These are phyloP conservation scores for Pinna nobilis DNA, from an alignment of 1,140 invertebrate genomes.

Conservation along the genomic window DNA sequence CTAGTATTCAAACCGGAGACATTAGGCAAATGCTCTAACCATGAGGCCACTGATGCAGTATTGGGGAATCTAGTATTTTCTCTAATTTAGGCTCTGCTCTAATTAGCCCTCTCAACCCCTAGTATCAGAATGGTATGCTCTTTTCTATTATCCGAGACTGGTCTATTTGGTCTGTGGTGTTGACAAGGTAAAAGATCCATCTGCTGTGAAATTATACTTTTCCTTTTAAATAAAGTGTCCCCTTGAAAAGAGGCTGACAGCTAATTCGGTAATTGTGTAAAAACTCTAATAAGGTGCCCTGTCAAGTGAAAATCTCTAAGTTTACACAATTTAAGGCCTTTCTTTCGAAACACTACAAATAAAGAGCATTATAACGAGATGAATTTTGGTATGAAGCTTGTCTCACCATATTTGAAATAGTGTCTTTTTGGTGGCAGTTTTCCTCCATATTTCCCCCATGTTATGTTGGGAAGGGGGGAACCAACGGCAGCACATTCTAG, in stretches of 20 bases:
- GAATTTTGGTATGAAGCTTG: not conserved
- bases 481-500: conserved; percentile 51
- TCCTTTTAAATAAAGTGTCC: not conserved
- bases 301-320: not conserved
- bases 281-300: not conserved
- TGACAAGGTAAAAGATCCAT: no score
- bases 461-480: conserved; percentile 49
- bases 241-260: not conserved
- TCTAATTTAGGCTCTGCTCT: no score
- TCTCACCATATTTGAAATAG: conserved; percentile 39
- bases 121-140: no score
- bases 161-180: no score
- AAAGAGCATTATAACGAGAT: not conserved
- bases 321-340: not conserved
- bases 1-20: no score
- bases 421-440: conserved; percentile 24
- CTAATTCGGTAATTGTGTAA: not conserved
- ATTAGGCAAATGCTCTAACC: no score
- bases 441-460: conserved; percentile 55
- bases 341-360: not conserved
- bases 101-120: no score
- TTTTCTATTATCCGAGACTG: no score
- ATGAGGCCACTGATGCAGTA: no score
- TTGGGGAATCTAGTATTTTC: no score
- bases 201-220: not conserved